A percentile compares a stretch with the other conserved stretches of the same genome.
These are phyloP conservation scores for Nephrotoma guestfalica DNA, from an alignment of 2,888 invertebrate species.

Conservation along the genomic window DNA sequence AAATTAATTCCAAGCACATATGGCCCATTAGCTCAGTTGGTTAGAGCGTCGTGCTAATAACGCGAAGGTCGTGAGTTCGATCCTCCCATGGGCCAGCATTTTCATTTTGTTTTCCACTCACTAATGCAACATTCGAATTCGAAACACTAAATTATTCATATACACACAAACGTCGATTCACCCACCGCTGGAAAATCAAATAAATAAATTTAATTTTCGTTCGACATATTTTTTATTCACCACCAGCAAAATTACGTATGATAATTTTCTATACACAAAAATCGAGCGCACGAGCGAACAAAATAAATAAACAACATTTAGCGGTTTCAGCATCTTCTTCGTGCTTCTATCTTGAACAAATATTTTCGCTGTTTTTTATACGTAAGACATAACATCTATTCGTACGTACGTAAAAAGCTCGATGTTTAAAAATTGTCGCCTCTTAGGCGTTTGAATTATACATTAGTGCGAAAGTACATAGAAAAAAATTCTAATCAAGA, in stretches of 20 bases:
- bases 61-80: slow-evolving; percentile 5
- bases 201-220: neutral
- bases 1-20: neutral
- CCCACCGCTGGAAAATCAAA: neutral
- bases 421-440: neutral
- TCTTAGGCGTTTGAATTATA: neutral
- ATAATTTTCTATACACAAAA: neutral
- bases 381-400: neutral
- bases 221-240: neutral
- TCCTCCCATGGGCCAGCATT: slow-evolving; percentile 3
- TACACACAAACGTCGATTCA: no score
- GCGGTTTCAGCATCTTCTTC: neutral
- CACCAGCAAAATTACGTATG: neutral
- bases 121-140: no score
- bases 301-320: neutral
- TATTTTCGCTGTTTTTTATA: neutral
- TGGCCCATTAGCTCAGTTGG: slow-evolving; percentile 5
- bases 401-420: neutral
- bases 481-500: neutral
- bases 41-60: slow-evolving; percentile 6
- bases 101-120: no score
- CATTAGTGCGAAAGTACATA: neutral
- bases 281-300: neutral
- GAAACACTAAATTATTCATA: no score
- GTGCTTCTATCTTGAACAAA: neutral